Conservation (phyloP, 2,888 invertebrate genomes). For the Drosophila greeni region DNA sequence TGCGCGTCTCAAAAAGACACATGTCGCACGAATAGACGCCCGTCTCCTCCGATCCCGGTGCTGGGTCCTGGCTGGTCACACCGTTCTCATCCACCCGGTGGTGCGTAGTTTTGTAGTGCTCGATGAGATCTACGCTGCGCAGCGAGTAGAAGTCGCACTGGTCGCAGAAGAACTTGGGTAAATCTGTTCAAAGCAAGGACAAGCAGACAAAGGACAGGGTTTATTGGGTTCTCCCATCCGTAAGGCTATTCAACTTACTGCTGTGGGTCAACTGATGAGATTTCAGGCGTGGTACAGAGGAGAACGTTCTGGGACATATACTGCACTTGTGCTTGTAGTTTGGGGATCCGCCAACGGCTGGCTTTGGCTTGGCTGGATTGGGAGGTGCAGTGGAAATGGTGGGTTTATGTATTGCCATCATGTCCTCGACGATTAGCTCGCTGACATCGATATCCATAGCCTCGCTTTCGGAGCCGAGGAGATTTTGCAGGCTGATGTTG, state of each 20-base stretch:
- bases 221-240: background rate
- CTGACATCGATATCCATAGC: constrained; percentile 67
- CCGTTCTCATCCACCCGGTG: constrained; percentile 33
- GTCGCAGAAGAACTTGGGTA: constrained; percentile 75
- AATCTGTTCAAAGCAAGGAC: constrained; percentile 52
- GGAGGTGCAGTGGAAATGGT: constrained; percentile 2
- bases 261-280: constrained; percentile 65
- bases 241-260: constrained; percentile 41
- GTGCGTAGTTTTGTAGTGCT: constrained; percentile 69
- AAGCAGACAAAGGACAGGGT: background rate
- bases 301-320: constrained; percentile 55
- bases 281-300: constrained; percentile 58
- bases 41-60: constrained; percentile 14
- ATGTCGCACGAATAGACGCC: constrained; percentile 65
- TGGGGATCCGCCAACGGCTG: constrained; percentile 15
- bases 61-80: background rate
- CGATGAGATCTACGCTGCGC: constrained; percentile 69
- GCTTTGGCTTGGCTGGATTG: constrained; percentile 43
- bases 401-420: constrained; percentile 33
- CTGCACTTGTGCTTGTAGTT: constrained; percentile 56
- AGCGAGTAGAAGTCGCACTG: constrained; percentile 69
- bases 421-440: constrained; percentile 61
- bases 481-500: constrained; percentile 46
- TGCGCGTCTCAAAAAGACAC: constrained; percentile 67
- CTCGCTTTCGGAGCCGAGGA: constrained; percentile 41